Evolutionary conservation across 1,140 invertebrate species (phyloP), one percentile per base, ranked within the genome.

Genomic region (Macrotrachela quadricornifera): DNA sequence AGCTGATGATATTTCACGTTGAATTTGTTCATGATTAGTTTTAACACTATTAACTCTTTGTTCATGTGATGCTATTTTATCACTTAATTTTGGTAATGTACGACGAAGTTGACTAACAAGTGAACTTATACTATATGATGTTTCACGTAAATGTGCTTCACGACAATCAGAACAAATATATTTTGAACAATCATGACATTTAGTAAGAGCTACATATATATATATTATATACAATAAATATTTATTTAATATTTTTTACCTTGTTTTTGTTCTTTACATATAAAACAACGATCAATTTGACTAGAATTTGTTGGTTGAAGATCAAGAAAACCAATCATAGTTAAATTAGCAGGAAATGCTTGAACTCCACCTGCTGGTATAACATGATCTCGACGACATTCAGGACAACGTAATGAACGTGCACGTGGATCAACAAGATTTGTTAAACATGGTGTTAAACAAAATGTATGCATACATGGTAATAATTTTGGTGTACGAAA

Each of bases 381-480:
- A 54, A 85, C 76, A 73, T 96, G 88, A 73, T 96, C 90, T 48
- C 87, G 85, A 52, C 91, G 77, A 66, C 92, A 97, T 79, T 97
- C 91, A 63, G 92, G 91, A 76, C 91, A 97, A 76, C 94, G 92
- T 43, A 97, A 83, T 77, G 82, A 66, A 30, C 74, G 71, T 10
- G 59, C 61, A 13, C 57, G 49, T 12, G 46, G 43, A 45, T 62
- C 58, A 14, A 64, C 58, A 4, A 67, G 52, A 14, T 62, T 62
- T 51, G 63, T 60, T 10, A 69, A 57, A 70, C 88, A 95, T 38
- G 87, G 90, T 63, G 90, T 85, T 80, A 92, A 85, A 69, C 92
- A 97, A 72, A 94, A 97, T 57, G 90, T 95, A 77, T 97, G 92
- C 74, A 97, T 91, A 70, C 92, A 97, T 80, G 91, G 91, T 61